Percentiles rank a stretch among this genome's conserved stretches.
Evolutionary conservation across 2,888 invertebrate genomes (phyloP).

Genomic region (Nephrotoma guestfalica): DNA sequence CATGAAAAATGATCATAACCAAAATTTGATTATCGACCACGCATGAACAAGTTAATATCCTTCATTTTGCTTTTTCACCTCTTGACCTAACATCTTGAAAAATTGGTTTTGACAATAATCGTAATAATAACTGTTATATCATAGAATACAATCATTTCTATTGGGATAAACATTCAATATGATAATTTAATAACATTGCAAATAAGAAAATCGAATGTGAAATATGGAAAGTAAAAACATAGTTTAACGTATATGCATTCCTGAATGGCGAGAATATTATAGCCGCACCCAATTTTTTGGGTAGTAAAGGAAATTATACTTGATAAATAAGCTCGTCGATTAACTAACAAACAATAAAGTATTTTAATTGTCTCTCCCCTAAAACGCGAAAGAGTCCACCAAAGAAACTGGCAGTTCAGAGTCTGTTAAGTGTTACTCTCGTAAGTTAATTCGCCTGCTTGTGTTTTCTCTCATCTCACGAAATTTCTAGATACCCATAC

Average conservation of each 20-base stretch:
- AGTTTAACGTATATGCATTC: neutral
- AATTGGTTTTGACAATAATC: neutral
- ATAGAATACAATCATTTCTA: neutral
- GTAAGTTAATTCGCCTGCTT: no score
- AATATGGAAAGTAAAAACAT: neutral
- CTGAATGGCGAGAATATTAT: no score
- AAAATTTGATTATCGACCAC: neutral
- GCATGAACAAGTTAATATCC: neutral
- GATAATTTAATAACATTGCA: neutral
- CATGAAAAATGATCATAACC: neutral
- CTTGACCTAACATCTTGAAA: neutral
- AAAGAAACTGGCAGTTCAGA: no score
- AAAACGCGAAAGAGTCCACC: no score
- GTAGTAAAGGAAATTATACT: no score
- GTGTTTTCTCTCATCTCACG: no score
- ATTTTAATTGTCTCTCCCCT: no score
- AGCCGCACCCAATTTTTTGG: no score
- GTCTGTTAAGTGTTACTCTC: no score
- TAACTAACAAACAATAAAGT: no score
- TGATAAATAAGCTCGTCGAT: no score
- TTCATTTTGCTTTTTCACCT: neutral
- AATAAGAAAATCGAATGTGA: neutral
- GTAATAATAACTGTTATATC: neutral
- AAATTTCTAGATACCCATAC: no score
- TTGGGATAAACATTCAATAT: neutral